These are phyloP conservation scores for Thecocarcelia acutangulata DNA, from an alignment of 2,888 invertebrate species.

Conservation along the genomic window DNA sequence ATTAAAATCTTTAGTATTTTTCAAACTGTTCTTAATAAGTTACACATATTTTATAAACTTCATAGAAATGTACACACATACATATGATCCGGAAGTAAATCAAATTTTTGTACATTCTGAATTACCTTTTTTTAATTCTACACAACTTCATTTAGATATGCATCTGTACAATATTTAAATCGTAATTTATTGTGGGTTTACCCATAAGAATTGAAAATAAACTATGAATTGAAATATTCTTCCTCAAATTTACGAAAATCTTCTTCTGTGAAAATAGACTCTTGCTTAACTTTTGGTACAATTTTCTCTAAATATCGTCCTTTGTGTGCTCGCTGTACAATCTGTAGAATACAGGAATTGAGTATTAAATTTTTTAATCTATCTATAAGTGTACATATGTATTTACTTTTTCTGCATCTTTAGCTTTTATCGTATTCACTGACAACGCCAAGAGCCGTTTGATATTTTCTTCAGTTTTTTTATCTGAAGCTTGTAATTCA, in stretches of 20 bases:
- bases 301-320: conserved; percentile 58
- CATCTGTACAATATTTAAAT: too few species aligned
- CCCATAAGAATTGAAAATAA: too few species aligned
- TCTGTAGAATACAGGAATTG: conserved; percentile 47
- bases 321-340: conserved; percentile 67
- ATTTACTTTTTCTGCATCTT: conserved; percentile 68
- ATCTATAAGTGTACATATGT: background rate
- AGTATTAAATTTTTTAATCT: background rate
- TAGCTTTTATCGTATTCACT: conserved; percentile 58
- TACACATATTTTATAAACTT: too few species aligned
- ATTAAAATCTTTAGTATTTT: too few species aligned
- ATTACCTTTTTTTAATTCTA: too few species aligned
- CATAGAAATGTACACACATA: too few species aligned
- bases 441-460: conserved; percentile 67
- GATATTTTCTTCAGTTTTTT: conserved; percentile 67
- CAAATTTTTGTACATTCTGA: too few species aligned
- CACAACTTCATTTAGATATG: too few species aligned
- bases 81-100: too few species aligned
- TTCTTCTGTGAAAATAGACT: conserved; percentile 71
- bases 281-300: conserved; percentile 58
- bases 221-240: conserved; percentile 67
- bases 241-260: conserved; percentile 70
- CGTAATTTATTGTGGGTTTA: too few species aligned
- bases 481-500: conserved; percentile 51
- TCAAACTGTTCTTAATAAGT: too few species aligned